These are phyloP conservation scores for Monochamus alternatus DNA, from an alignment of 2,888 invertebrate genomes.

Conservation along the genomic window DNA sequence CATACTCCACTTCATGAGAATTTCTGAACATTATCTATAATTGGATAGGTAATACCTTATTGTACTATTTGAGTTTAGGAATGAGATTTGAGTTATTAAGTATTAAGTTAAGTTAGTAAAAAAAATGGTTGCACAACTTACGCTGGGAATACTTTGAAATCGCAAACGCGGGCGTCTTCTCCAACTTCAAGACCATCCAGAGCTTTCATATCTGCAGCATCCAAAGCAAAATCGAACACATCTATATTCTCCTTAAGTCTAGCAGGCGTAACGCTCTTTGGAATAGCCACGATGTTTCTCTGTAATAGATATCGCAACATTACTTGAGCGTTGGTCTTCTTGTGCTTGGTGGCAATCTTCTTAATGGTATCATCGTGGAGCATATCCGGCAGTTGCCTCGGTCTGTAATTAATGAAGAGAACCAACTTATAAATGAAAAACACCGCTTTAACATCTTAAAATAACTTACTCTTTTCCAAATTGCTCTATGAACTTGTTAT, in stretches of 20 bases:
- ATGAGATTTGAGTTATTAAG: too few species aligned
- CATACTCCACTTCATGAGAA: too few species aligned
- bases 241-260: slow-evolving; percentile 84
- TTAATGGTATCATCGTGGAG: slow-evolving; percentile 75
- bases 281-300: slow-evolving; percentile 81
- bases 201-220: slow-evolving; percentile 74
- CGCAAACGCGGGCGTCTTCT: slow-evolving; percentile 78
- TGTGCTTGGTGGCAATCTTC: slow-evolving; percentile 74
- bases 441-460: background rate
- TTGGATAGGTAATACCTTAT: too few species aligned
- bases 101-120: too few species aligned
- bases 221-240: slow-evolving; percentile 81
- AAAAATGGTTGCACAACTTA: slow-evolving; percentile 32
- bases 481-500: slow-evolving; percentile 67
- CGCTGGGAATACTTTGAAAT: slow-evolving; percentile 71
- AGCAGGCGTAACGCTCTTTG: slow-evolving; percentile 83
- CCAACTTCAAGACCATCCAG: slow-evolving; percentile 78
- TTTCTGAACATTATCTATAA: too few species aligned
- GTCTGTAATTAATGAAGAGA: slow-evolving; percentile 62
- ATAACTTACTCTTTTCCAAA: slow-evolving; percentile 31
- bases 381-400: slow-evolving; percentile 76
- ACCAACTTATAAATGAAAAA: background rate
- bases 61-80: too few species aligned
- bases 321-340: slow-evolving; percentile 82
- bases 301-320: slow-evolving; percentile 81